These are phyloP conservation scores for Arvicanthis niloticus DNA, from an alignment of 2,113 vertebrate species.

Conservation along the genomic window DNA sequence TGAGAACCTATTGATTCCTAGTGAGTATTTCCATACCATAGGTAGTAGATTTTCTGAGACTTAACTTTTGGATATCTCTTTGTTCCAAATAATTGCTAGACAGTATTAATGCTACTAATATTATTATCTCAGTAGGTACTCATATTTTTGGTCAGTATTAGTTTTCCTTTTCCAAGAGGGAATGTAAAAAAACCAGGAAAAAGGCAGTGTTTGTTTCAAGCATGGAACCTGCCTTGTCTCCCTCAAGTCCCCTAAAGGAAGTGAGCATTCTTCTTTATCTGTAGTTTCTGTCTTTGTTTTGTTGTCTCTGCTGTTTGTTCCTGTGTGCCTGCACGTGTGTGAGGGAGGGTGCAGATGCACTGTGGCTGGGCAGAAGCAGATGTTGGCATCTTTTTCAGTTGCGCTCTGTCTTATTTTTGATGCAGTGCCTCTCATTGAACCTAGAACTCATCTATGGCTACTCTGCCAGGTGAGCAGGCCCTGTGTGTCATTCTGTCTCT, in stretches of 20 bases:
- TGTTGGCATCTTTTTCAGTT: not conserved
- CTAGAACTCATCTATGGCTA: not conserved
- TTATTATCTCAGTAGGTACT: not conserved
- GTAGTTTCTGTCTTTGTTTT: not conserved
- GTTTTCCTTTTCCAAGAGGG: not conserved
- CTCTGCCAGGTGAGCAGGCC: no score
- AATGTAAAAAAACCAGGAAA: conserved; percentile 1
- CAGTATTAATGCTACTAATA: not conserved
- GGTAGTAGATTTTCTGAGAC: not conserved
- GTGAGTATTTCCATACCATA: not conserved
- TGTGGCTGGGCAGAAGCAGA: not conserved
- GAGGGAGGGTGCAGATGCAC: not conserved
- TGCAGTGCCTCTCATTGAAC: not conserved
- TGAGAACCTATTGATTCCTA: conserved; percentile 49
- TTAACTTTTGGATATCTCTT: conserved; percentile 21
- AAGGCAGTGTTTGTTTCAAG: not conserved
- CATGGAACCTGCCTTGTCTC: not conserved
- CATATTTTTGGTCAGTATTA: not conserved
- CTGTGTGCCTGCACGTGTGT: not conserved
- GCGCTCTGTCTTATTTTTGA: not conserved
- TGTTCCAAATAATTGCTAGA: conserved; percentile 32
- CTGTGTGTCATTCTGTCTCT: not conserved
- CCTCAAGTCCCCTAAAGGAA: not conserved
- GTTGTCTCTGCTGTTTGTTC: not conserved
- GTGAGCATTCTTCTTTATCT: not conserved